Evolutionary conservation across 2,113 vertebrate genomes (phyloP).

Genomic region (Lamprotornis superbus): DNA sequence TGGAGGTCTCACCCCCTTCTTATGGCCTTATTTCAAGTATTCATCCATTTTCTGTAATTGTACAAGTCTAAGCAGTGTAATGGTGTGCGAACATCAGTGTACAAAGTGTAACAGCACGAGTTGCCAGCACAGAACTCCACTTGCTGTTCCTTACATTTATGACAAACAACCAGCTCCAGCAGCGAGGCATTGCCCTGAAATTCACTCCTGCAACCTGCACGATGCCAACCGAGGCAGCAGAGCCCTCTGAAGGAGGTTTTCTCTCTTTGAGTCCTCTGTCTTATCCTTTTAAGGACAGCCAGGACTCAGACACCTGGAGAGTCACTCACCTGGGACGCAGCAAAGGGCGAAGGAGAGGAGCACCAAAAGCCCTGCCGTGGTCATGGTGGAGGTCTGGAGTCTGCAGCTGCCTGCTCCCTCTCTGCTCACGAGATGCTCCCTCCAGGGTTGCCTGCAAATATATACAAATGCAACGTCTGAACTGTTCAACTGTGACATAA

Average conservation of each 20-base stretch:
- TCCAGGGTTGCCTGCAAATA: slow-evolving; percentile 4
- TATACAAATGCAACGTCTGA: slow-evolving; percentile 46
- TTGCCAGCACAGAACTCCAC: background rate
- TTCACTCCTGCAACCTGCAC: background rate
- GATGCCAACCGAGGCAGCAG: background rate
- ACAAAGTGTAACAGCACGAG: background rate
- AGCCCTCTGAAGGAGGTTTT: background rate
- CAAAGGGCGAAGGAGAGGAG: slow-evolving; percentile 7
- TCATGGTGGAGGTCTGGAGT: slow-evolving; percentile 12
- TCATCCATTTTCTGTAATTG: background rate
- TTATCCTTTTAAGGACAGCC: background rate
- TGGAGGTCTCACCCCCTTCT: background rate
- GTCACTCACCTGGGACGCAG: slow-evolving; percentile 46
- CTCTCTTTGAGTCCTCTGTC: background rate
- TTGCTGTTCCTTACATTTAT: background rate
- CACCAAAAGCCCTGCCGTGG: background rate
- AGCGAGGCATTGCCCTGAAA: background rate
- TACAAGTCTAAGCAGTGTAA: background rate
- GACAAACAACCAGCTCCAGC: background rate
- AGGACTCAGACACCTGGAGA: background rate
- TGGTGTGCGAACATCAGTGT: background rate
- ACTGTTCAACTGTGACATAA: slow-evolving; percentile 41
- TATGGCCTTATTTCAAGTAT: background rate
- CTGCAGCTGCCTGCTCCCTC: background rate
- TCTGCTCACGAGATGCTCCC: background rate